A percentile compares a stretch with the other conserved stretches of the same genome.
phyloP scores from a whole-genome alignment of 2,797 vertebrate genomes.

The Xyrichtys novacula region DNA sequence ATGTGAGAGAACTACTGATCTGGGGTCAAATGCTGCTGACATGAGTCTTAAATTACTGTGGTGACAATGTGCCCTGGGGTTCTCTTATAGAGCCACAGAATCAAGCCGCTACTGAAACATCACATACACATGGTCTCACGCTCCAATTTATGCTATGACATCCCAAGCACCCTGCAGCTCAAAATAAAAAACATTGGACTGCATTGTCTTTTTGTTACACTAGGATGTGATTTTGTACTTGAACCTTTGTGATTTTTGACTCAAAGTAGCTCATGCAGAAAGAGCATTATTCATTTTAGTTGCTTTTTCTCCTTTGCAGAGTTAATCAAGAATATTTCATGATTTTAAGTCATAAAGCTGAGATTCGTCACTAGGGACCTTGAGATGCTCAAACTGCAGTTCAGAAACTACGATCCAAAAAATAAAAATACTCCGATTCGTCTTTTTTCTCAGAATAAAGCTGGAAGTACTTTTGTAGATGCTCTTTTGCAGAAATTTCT shows the following conservation, averaged over 20 bases:
- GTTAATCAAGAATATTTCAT: neutral
- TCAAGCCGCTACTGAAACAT: neutral
- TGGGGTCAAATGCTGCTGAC: constrained; percentile 47
- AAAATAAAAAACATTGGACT: no score
- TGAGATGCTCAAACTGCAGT: neutral
- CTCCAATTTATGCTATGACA: neutral
- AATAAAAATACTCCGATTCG: neutral
- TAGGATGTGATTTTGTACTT: neutral
- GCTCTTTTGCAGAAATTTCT: neutral
- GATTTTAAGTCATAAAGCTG: constrained; percentile 3
- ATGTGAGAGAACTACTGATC: constrained; percentile 55
- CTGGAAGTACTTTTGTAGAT: neutral
- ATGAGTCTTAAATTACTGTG: constrained; percentile 32
- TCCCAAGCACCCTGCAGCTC: neutral
- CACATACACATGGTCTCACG: constrained; percentile 1
- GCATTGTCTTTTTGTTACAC: no score
- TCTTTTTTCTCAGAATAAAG: neutral
- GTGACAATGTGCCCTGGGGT: constrained; percentile 22
- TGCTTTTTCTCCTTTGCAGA: neutral
- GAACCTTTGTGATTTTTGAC: neutral
- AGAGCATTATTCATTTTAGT: neutral
- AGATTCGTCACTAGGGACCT: neutral
- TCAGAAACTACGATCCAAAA: neutral
- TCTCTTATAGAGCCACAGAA: constrained; percentile 8
- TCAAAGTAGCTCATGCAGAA: neutral